Conservation (phyloP, 2,113 vertebrate species). For the Cheirogaleus medius region DNA sequence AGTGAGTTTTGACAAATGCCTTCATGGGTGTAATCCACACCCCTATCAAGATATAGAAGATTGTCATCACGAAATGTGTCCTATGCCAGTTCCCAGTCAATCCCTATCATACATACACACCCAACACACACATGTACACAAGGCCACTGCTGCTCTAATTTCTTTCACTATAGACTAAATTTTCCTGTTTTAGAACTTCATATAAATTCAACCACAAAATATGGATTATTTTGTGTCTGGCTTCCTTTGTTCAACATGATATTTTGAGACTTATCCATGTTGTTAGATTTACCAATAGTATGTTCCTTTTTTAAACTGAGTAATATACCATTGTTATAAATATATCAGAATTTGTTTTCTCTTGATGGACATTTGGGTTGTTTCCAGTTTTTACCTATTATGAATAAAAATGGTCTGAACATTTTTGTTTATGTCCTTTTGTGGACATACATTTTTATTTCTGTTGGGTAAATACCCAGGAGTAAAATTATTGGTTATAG, state of each 20-base stretch:
- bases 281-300: not conserved
- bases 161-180: not conserved
- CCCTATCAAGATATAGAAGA: not conserved
- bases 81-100: not conserved
- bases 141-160: not conserved
- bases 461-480: not conserved
- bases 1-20: not conserved
- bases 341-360: conserved; percentile 6
- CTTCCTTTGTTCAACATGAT: not conserved
- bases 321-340: not conserved
- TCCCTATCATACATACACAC: not conserved
- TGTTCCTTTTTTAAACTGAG: not conserved
- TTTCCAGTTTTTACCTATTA: not conserved
- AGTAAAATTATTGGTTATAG: not conserved
- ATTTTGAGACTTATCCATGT: not conserved
- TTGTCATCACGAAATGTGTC: not conserved
- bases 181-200: not conserved
- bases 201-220: not conserved
- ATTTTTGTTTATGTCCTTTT: conserved; percentile 1
- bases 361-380: not conserved
- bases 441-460: conserved; percentile 22
- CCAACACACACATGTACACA: not conserved
- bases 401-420: not conserved
- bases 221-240: not conserved
- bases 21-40: not conserved